Conservation (phyloP, 2,797 vertebrate genomes). For the Gymnoscopelus microlampas region DNA sequence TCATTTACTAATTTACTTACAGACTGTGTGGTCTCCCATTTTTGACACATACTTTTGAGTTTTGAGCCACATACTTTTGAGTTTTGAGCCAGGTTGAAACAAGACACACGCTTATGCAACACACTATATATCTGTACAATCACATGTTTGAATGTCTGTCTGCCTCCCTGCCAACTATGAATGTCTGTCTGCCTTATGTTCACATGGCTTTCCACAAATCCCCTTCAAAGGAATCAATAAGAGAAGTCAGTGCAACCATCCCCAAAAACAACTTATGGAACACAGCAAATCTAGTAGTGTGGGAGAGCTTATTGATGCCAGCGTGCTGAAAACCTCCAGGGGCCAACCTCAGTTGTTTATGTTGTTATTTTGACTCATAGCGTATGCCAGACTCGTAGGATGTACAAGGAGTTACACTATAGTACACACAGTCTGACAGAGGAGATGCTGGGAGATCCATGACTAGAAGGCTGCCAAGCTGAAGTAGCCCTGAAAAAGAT, state of each 20-base stretch:
- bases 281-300: conserved; percentile 45
- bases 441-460: conserved; percentile 8
- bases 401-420: conserved; percentile 17
- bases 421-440: conserved; percentile 3
- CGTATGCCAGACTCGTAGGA: conserved; percentile 20
- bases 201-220: conserved; percentile 17
- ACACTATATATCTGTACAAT: too few relatives aligned
- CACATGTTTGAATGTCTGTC: not conserved
- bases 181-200: not conserved
- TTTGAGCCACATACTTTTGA: too few relatives aligned
- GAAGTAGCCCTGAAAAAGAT: not conserved
- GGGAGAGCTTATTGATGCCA: conserved; percentile 43
- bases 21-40: too few relatives aligned
- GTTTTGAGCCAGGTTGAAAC: too few relatives aligned
- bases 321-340: conserved; percentile 22
- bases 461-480: conserved; percentile 12
- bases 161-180: conserved; percentile 8
- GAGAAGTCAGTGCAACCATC: conserved; percentile 22
- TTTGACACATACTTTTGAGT: too few relatives aligned
- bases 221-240: conserved; percentile 55
- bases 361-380: conserved; percentile 48
- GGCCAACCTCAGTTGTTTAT: conserved; percentile 26
- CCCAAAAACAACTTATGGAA: conserved; percentile 35
- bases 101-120: too few relatives aligned
- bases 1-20: too few relatives aligned